Percentiles rank a stretch among this genome's conserved stretches.
Evolutionary conservation across 2,797 vertebrate genomes (phyloP).

Genomic region (Nannoperca obscura): DNA sequence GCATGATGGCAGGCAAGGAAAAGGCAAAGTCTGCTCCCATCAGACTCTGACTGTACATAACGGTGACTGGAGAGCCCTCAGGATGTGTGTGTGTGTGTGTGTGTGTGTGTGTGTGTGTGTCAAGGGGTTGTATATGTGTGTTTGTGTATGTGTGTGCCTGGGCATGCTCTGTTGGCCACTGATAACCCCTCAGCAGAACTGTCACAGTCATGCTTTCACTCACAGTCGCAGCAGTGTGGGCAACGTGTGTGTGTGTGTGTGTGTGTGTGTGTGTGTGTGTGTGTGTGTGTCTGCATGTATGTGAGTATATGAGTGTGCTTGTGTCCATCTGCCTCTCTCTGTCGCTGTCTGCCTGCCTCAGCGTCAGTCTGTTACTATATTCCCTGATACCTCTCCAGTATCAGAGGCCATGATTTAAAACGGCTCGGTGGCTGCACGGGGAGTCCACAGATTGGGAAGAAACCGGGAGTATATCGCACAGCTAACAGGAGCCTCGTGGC

Average conservation of each 20-base stretch:
- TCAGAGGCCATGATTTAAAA: conserved; percentile 66
- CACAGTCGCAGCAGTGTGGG: conserved; percentile 66
- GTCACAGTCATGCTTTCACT: conserved; percentile 79
- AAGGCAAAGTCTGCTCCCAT: conserved; percentile 65
- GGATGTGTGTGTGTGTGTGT: conserved; percentile 40
- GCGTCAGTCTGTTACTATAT: conserved; percentile 48
- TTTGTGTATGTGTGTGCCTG: conserved; percentile 58
- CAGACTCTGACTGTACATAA: conserved; percentile 65
- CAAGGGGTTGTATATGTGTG: conserved; percentile 2
- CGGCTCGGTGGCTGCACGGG: conserved; percentile 34
- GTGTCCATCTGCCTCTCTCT: conserved; percentile 68
- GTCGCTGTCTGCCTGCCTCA: conserved; percentile 64
- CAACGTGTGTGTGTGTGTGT: conserved; percentile 36
- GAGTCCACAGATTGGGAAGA: conserved; percentile 49
- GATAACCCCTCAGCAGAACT: conserved; percentile 80
- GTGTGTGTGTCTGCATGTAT: conserved; percentile 17
- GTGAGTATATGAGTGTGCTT: conserved; percentile 20
- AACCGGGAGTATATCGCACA: conserved; percentile 32
- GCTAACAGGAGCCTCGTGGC: conserved; percentile 67
- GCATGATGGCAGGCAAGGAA: conserved; percentile 58
- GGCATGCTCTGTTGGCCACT: conserved; percentile 76
- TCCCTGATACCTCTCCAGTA: conserved; percentile 60
- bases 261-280: conserved; percentile 23
- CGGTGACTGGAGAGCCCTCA: conserved; percentile 64
- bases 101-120: conserved; percentile 36